Percentiles rank a stretch among this genome's conserved stretches.
Conservation (phyloP, 2,797 vertebrate genomes). For the Cossypha heuglini region DNA sequence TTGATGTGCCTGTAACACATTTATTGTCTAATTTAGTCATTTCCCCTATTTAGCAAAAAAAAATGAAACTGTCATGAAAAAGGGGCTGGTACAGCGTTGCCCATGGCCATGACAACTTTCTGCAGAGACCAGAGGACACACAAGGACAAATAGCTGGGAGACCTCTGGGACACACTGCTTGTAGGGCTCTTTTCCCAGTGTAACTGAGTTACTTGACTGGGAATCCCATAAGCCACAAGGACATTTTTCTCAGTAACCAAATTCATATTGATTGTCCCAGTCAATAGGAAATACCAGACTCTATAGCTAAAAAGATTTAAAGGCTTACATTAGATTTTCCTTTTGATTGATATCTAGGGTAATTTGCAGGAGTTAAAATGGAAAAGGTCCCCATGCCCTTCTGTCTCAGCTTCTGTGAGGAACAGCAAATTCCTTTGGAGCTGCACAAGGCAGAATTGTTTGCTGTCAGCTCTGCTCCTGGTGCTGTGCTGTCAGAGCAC, state of each 20-base stretch:
- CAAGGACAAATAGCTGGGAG: neutral
- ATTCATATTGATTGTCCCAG: constrained; percentile 1
- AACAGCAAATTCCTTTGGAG: neutral
- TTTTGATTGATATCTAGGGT: neutral
- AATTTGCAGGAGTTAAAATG: neutral
- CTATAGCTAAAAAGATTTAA: neutral
- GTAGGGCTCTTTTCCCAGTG: neutral
- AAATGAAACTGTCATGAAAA: neutral
- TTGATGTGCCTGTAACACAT: neutral
- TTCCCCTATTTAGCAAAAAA: neutral
- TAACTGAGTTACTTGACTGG: neutral
- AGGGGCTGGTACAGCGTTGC: neutral
- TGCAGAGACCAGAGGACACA: neutral
- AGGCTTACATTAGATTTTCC: constrained; percentile 1
- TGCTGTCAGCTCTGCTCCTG: neutral
- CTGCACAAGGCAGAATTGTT: neutral
- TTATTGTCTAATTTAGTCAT: neutral
- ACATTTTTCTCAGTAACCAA: constrained; percentile 11
- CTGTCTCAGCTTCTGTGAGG: neutral
- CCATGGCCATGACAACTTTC: neutral
- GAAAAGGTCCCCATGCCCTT: neutral
- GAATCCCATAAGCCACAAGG: neutral
- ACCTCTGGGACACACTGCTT: neutral
- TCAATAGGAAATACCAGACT: constrained; percentile 9
- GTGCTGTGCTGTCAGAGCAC: neutral